Percentiles rank a stretch among this genome's conserved stretches.
phyloP scores from a whole-genome alignment of 1,140 invertebrate genomes.

The Nephila pilipes region DNA sequence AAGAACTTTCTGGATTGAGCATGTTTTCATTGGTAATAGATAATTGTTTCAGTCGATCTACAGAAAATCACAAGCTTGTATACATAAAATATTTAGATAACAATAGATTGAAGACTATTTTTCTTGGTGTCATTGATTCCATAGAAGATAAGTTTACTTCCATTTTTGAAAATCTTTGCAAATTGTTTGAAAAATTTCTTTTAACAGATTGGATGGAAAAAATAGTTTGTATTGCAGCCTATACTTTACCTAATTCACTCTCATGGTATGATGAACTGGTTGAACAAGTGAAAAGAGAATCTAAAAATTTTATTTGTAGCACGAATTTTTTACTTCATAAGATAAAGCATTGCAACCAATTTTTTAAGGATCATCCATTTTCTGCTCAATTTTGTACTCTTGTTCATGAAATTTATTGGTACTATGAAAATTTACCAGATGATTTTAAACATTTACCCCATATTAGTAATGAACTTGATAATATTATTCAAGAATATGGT shows the following conservation, averaged over 20 bases:
- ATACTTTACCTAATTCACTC: background rate
- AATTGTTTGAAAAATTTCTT: background rate
- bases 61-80: slow-evolving; percentile 35
- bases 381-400: background rate
- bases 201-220: background rate
- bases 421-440: background rate
- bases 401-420: slow-evolving; percentile 28
- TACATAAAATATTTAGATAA: slow-evolving; percentile 34
- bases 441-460: background rate
- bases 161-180: background rate
- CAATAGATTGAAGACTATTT: background rate
- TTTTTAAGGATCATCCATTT: background rate
- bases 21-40: slow-evolving; percentile 22
- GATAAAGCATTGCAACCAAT: background rate
- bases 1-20: background rate
- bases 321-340: background rate
- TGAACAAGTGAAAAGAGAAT: background rate
- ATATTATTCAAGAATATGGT: slow-evolving; percentile 25
- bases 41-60: background rate
- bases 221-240: background rate
- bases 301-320: background rate
- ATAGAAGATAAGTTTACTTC: background rate
- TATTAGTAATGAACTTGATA: background rate
- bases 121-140: slow-evolving; percentile 29
- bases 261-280: background rate